Evolutionary conservation across 2,888 invertebrate species (phyloP), one percentile per base, ranked within the genome.

Genomic region (Pandemis heparana): DNA sequence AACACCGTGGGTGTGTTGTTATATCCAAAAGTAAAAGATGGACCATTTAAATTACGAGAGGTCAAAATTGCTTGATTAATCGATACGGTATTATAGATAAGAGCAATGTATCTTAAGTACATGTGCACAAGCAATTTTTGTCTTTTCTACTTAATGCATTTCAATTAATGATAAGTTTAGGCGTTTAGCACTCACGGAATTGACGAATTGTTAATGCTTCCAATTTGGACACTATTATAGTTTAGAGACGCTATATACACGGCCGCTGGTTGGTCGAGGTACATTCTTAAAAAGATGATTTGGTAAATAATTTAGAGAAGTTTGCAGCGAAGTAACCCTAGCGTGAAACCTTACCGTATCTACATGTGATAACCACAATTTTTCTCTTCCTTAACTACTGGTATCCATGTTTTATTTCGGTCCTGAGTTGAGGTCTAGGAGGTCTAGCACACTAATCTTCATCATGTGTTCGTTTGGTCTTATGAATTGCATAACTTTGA

Each of bases 21-120:
- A 91, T 92, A 93, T 93, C 92, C 90, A 91, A 88, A 86, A 85
- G 92, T 91, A 92, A 92, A 92, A 92, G 90, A 92, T 89, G 93
- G 94, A 94, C 94, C 94, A 94, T 90, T 91, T 81, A 81, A 81
- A 76, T 79, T 79, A 81, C 82, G 74, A 83, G 83, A 79, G 82
- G 81, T 81, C 77, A 79, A 83, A 87, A 88, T 88, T 86, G 88
- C 81, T 81, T 77, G 78, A 76, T 76, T 74, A 66, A 48, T 66
- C 16, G 70, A 69, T 74, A 51, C 48, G 16, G 51, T 53, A 67
- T 85, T 84, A 84, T 80, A 78, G 77, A 16, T 60, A 61, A 68
- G 76, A 60, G 59, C 70, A 75, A 75, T 69, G 66, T 63, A 75
- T 77, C 67, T 53, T 76, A 77, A 74, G 71, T 72, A 70, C 71